Conservation (phyloP, 2,888 invertebrate genomes). For the Ecdyonurus torrentis region DNA sequence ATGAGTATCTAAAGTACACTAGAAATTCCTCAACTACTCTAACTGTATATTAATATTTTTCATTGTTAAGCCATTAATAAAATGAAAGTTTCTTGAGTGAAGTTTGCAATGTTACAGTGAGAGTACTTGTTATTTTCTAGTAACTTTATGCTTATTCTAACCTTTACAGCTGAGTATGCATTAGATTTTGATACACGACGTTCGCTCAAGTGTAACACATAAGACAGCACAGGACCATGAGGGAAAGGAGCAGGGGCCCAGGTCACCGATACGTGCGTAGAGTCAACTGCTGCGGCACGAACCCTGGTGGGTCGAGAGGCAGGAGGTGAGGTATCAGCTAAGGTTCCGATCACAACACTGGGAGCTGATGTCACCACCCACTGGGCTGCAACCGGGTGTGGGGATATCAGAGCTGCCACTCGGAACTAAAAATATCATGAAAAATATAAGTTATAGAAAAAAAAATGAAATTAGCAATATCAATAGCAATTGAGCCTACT, state of each 20-base stretch:
- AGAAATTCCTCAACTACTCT: no score
- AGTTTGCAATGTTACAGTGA: no score
- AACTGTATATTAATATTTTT: no score
- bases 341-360: conserved; percentile 58
- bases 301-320: conserved; percentile 59
- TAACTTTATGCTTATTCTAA: conserved; percentile 22
- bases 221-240: conserved; percentile 76
- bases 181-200: conserved; percentile 21
- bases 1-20: no score
- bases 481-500: no score
- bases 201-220: conserved; percentile 54
- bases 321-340: conserved; percentile 54
- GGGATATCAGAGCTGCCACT: conserved; percentile 63
- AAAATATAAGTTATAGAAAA: no score
- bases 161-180: conserved; percentile 48
- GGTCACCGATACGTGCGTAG: conserved; percentile 65
- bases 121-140: no score
- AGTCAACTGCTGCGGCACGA: conserved; percentile 60
- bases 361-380: conserved; percentile 40
- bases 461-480: no score
- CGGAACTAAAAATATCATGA: no score
- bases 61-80: no score
- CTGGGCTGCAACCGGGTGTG: conserved; percentile 31
- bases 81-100: no score
- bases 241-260: conserved; percentile 79